Evolutionary conservation across 2,888 invertebrate species (phyloP), one percentile per base, ranked within the genome.

Genomic region (Crocallis elinguaria): DNA sequence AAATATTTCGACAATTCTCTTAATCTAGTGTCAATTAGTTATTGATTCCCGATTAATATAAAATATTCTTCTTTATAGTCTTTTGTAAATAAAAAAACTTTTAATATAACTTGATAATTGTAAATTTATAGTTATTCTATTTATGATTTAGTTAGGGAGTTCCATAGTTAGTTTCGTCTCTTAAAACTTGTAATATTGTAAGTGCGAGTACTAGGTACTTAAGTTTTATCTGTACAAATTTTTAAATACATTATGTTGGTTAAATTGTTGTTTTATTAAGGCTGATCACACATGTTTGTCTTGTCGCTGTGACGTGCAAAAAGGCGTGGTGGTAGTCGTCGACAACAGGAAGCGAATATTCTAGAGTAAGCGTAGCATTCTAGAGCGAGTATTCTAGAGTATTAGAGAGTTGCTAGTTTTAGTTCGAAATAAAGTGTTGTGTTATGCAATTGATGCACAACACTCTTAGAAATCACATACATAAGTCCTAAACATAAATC

Each of bases 191-290:
- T 63, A 68, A 73, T 64, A 59, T 65, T 69, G 67, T 77, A 64
- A 71, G 52, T 42, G 30, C 60, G 64, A 83, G 84, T 88, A 85
- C 83, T 84, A 83, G 82, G 81, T 84, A 86, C 82, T 79, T 79
- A 62, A 72, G 64, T 77, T 79, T 77, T 79, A 77, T 80, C 75
- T 88, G 88, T 88, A 89, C 86, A 89, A 88, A 88, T 82, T 76
- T 80, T 80, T 78, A 77, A 88, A 81, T 86, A 87, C 84, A 87
- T 84, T 79, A 85, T 81, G 88, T 88, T 89, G 84, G 78, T 83
- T 85, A 82, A 57, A 63, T 39, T 49, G 12, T 61, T 71, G 66
- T 77, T 76, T 77, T 2, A n/a, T 25, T 27, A 65, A n/a, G n/a
- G n/a, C 53, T 65, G 30, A 13, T 23, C 2, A 16, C 9, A 14